phyloP scores from a whole-genome alignment of 1,140 invertebrate species.

The Anoplolepis gracilipes region DNA sequence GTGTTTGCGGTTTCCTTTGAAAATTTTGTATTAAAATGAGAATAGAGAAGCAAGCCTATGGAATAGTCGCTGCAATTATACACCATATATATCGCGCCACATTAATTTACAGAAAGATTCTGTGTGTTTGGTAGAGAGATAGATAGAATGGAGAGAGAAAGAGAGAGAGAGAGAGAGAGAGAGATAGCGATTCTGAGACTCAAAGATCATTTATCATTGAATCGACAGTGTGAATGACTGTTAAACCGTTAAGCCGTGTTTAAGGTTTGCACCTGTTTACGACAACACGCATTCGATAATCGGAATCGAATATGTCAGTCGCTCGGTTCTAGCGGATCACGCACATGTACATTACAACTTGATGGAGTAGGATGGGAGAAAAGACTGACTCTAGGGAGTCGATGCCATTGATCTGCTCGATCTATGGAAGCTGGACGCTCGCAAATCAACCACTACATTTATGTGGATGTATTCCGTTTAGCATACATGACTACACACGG shows the following conservation, averaged over 20 bases:
- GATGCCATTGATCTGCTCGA: slow-evolving; percentile 76
- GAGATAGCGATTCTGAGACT: neutral
- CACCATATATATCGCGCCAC: neutral
- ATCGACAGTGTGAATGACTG: slow-evolving; percentile 29
- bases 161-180: neutral
- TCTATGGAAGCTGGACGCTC: slow-evolving; percentile 79
- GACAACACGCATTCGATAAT: slow-evolving; percentile 51
- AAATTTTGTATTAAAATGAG: slow-evolving; percentile 5
- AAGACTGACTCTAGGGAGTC: slow-evolving; percentile 79
- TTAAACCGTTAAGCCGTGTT: slow-evolving; percentile 49
- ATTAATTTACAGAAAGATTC: neutral
- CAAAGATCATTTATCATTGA: slow-evolving; percentile 17
- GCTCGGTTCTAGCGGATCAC: slow-evolving; percentile 55
- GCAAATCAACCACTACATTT: slow-evolving; percentile 77
- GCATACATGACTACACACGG: slow-evolving; percentile 41
- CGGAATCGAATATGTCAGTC: slow-evolving; percentile 65
- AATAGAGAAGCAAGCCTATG: neutral
- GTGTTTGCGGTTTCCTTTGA: slow-evolving; percentile 21
- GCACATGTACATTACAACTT: slow-evolving; percentile 70
- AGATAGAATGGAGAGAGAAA: neutral
- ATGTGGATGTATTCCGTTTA: slow-evolving; percentile 52
- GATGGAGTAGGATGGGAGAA: slow-evolving; percentile 76
- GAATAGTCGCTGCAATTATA: neutral
- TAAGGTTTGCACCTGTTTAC: slow-evolving; percentile 59
- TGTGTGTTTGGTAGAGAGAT: neutral